Conservation (phyloP, 1,140 invertebrate species). For the Trachelipus rathkii region DNA sequence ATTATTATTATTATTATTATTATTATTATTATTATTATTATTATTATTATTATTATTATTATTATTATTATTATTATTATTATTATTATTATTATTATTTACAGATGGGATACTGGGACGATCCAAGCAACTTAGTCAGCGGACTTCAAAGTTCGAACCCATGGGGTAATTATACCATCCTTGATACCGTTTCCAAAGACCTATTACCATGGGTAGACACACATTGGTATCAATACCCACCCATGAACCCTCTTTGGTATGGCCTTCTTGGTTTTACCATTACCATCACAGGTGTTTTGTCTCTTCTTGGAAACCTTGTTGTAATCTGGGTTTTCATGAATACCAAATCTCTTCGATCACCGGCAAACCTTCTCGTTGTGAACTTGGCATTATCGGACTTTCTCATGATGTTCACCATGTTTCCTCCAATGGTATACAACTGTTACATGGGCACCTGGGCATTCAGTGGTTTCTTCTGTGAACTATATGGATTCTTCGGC, state of each 20-base stretch:
- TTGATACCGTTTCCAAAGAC: constrained; percentile 24
- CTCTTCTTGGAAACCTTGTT: constrained; percentile 72
- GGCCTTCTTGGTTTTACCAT: constrained; percentile 65
- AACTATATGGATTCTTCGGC: constrained; percentile 71
- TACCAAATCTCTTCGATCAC: constrained; percentile 71
- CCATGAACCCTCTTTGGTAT: constrained; percentile 73
- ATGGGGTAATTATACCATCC: constrained; percentile 22
- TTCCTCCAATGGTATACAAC: constrained; percentile 77
- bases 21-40: background rate
- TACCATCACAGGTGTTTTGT: constrained; percentile 60
- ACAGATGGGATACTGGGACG: constrained; percentile 26
- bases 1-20: background rate
- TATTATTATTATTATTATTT: background rate
- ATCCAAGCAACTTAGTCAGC: constrained; percentile 19
- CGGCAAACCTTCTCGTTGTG: constrained; percentile 79
- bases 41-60: constrained; percentile 4
- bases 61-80: background rate
- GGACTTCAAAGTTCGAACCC: constrained; percentile 11
- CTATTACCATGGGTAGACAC: constrained; percentile 62
- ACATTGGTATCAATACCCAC: constrained; percentile 61
- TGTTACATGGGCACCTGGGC: constrained; percentile 54
- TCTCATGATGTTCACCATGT: constrained; percentile 59
- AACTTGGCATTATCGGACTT: constrained; percentile 85
- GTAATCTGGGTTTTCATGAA: constrained; percentile 78
- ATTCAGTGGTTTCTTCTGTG: constrained; percentile 69